These are phyloP conservation scores for Augiades crinisus DNA, from an alignment of 2,888 invertebrate genomes.

Conservation along the genomic window DNA sequence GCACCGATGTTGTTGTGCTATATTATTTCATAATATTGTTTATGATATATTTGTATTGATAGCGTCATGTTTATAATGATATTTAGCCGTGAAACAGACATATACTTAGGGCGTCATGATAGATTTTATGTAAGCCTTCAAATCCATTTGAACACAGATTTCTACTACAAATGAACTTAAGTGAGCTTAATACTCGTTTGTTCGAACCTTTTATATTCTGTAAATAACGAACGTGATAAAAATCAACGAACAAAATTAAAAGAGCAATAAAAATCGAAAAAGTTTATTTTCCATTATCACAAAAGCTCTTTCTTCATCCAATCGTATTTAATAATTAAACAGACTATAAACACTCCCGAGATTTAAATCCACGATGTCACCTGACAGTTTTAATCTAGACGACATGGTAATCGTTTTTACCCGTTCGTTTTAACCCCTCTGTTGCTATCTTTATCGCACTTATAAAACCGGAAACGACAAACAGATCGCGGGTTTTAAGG, in stretches of 20 bases:
- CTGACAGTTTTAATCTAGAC: slow-evolving; percentile 22
- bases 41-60: no score
- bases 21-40: no score
- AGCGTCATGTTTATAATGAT: no score
- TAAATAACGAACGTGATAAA: neutral
- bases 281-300: slow-evolving; percentile 8
- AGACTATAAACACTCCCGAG: slow-evolving; percentile 19
- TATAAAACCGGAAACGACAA: slow-evolving; percentile 20
- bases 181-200: no score
- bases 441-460: slow-evolving; percentile 9
- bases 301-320: slow-evolving; percentile 9
- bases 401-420: slow-evolving; percentile 24
- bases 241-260: neutral
- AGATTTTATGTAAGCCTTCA: no score
- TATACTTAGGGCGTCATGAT: no score
- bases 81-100: no score
- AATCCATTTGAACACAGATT: no score
- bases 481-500: slow-evolving; percentile 13
- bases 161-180: no score
- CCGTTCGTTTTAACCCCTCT: slow-evolving; percentile 21
- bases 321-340: slow-evolving; percentile 10
- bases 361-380: slow-evolving; percentile 22
- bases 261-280: neutral
- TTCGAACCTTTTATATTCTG: no score
- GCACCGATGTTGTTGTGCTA: no score